A percentile compares a stretch with the other conserved stretches of the same genome.
These are phyloP conservation scores for Paragorgia papillata DNA, from an alignment of 92 coral and sea anemone genomes.

Conservation along the genomic window DNA sequence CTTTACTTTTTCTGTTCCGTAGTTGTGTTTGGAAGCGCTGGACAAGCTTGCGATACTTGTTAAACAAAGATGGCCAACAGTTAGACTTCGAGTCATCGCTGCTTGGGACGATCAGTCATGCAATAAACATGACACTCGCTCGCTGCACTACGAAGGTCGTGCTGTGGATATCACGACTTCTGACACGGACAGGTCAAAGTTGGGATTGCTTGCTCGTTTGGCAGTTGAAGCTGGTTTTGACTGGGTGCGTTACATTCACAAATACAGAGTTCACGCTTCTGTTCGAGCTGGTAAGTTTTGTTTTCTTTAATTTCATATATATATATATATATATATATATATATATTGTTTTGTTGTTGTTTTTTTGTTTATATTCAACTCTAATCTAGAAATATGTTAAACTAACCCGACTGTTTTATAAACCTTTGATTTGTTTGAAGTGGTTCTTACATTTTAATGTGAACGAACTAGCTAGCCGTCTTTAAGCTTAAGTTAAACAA, in stretches of 20 bases:
- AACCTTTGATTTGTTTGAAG: no score
- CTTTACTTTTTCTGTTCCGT: conserved; percentile 43
- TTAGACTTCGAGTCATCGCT: conserved; percentile 86
- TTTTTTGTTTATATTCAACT: no score
- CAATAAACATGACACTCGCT: conserved; percentile 60
- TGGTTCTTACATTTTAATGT: no score
- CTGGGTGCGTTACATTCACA: conserved; percentile 79
- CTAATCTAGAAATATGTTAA: no score
- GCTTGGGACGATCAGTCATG: conserved; percentile 85
- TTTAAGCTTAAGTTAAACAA: no score
- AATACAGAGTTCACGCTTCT: conserved; percentile 86
- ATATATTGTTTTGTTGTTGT: no score
- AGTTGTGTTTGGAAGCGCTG: conserved; percentile 91
- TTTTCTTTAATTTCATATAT: neutral
- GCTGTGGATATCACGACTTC: conserved; percentile 97
- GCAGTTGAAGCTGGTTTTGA: conserved; percentile 95
- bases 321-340: no score
- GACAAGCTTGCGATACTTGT: conserved; percentile 69
- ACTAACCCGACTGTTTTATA: no score
- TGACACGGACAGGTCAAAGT: conserved; percentile 71
- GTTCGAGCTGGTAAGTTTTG: conserved; percentile 82
- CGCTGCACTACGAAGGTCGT: conserved; percentile 98
- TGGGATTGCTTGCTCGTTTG: conserved; percentile 80
- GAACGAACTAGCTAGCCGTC: no score
- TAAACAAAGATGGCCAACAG: conserved; percentile 72